phyloP scores from a whole-genome alignment of 2,797 vertebrate species.

The Clarias fuscus region DNA sequence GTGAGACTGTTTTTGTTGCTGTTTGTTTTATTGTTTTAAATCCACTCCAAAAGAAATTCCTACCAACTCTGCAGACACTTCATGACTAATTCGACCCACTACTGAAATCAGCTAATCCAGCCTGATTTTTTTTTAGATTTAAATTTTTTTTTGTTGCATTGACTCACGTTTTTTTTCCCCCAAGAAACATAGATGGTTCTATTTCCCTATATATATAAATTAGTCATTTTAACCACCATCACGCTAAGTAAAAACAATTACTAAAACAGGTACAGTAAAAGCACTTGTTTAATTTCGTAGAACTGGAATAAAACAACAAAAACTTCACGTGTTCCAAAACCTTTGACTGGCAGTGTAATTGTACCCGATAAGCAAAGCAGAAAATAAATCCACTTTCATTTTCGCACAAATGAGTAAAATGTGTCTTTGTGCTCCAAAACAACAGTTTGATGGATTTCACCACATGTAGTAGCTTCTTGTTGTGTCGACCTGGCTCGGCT shows the following conservation, averaged over 20 bases:
- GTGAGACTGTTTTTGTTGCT: not conserved
- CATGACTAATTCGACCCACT: not conserved
- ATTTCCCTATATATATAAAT: not conserved
- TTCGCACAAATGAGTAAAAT: constrained; percentile 87
- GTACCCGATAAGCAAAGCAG: constrained; percentile 84
- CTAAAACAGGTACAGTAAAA: not conserved
- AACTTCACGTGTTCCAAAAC: not conserved
- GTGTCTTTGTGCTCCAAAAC: constrained; percentile 87
- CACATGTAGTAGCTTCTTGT: constrained; percentile 99
- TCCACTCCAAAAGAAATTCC: not conserved
- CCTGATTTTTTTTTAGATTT: not conserved
- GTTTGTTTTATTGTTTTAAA: not conserved
- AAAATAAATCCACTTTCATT: constrained; percentile 76
- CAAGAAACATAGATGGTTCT: not conserved
- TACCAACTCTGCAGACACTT: not conserved
- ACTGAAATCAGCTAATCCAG: not conserved
- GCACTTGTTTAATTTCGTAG: not conserved
- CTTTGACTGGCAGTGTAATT: constrained; percentile 56
- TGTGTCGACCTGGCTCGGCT: constrained; percentile 93
- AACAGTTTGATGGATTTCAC: constrained; percentile 74
- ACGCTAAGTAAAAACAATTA: not conserved
- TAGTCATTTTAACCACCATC: not conserved
- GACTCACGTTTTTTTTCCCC: not conserved
- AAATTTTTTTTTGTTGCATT: not conserved
- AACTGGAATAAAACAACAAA: not conserved